These are phyloP conservation scores for Laupala kohalensis DNA, from an alignment of 1,140 invertebrate genomes.

Conservation along the genomic window DNA sequence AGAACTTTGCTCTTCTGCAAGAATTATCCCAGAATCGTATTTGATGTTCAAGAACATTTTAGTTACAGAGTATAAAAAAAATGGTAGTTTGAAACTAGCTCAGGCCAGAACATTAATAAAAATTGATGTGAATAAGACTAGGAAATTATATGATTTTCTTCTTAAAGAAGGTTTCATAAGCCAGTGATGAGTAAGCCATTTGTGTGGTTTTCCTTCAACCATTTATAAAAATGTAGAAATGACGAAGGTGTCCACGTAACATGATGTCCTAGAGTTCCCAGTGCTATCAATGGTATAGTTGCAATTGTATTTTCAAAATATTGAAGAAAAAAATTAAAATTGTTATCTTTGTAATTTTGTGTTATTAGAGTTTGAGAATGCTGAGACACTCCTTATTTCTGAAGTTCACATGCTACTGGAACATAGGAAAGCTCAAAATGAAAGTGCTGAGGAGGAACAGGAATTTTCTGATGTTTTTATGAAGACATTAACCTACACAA, in stretches of 20 bases:
- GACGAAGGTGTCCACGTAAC: neutral
- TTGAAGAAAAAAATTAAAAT: no score
- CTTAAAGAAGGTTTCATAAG: slow-evolving; percentile 39
- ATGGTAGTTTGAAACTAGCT: slow-evolving; percentile 53
- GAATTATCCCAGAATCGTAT: slow-evolving; percentile 63
- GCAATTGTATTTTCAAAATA: neutral
- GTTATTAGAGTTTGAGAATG: slow-evolving; percentile 87
- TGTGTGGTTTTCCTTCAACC: neutral
- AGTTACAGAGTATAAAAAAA: slow-evolving; percentile 58
- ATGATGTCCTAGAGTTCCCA: neutral
- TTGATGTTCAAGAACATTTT: slow-evolving; percentile 61
- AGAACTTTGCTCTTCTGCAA: slow-evolving; percentile 56
- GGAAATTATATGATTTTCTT: slow-evolving; percentile 77
- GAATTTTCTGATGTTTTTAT: slow-evolving; percentile 97
- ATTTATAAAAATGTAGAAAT: neutral
- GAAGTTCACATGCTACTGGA: slow-evolving; percentile 97
- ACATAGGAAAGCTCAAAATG: slow-evolving; percentile 93
- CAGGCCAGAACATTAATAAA: slow-evolving; percentile 72
- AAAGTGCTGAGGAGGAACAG: slow-evolving; percentile 95
- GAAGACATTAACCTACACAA: slow-evolving; percentile 93
- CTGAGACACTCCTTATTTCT: slow-evolving; percentile 92
- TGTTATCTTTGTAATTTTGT: neutral
- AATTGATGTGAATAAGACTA: slow-evolving; percentile 89
- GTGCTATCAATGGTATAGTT: neutral
- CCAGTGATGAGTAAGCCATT: no score